These are phyloP conservation scores for Drosophila virilis DNA, from an alignment of 1,140 invertebrate genomes.

Conservation along the genomic window DNA sequence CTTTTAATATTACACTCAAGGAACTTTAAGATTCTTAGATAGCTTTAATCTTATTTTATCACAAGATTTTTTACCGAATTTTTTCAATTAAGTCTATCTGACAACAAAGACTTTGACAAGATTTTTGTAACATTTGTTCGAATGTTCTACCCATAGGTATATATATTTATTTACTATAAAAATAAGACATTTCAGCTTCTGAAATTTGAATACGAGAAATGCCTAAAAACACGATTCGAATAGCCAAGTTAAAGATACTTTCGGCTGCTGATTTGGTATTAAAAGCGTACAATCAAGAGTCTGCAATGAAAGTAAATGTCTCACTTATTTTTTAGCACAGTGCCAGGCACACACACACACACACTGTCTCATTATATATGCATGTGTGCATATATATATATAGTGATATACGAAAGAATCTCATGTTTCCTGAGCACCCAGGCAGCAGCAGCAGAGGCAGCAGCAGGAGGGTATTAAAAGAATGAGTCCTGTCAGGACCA, in stretches of 20 bases:
- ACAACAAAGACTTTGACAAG: background rate
- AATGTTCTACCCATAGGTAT: too few relatives aligned
- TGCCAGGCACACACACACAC: slow-evolving; percentile 11
- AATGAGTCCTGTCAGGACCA: slow-evolving; percentile 28
- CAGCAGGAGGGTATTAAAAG: slow-evolving; percentile 21
- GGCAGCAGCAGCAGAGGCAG: slow-evolving; percentile 35
- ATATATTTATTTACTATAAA: background rate
- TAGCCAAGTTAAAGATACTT: slow-evolving; percentile 29
- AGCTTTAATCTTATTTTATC: too few relatives aligned
- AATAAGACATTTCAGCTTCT: slow-evolving; percentile 8
- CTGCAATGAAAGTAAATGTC: slow-evolving; percentile 80
- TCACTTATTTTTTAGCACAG: slow-evolving; percentile 63
- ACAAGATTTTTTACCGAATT: background rate
- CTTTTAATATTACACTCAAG: too few relatives aligned
- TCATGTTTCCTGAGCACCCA: slow-evolving; percentile 12
- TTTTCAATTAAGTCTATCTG: background rate
- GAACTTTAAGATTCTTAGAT: too few relatives aligned
- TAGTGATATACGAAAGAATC: slow-evolving; percentile 2
- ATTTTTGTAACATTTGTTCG: background rate
- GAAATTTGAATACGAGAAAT: slow-evolving; percentile 27
- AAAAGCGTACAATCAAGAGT: slow-evolving; percentile 73
- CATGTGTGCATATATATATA: slow-evolving; percentile 3
- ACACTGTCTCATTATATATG: slow-evolving; percentile 3
- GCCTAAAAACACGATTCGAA: background rate
- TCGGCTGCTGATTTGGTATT: slow-evolving; percentile 51